phyloP scores from a whole-genome alignment of 2,113 vertebrate genomes.

The Myanophis thanlyinensis region DNA sequence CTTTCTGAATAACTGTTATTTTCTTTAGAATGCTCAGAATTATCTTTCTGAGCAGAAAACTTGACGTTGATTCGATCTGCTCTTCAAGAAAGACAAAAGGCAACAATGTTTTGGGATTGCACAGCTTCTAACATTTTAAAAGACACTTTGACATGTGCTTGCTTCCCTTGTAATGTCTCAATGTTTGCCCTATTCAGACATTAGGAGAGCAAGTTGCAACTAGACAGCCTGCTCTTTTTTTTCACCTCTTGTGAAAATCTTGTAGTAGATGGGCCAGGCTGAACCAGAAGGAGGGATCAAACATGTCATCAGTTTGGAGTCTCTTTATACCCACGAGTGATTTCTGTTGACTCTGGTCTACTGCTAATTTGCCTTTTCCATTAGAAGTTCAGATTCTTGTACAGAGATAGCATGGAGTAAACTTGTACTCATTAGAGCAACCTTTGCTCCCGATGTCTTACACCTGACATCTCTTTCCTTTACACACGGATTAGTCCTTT shows the following conservation, averaged over 20 bases:
- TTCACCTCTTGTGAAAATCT: background rate
- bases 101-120: background rate
- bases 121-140: background rate
- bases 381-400: background rate
- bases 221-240: background rate
- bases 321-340: too few species aligned
- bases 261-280: too few species aligned
- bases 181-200: background rate
- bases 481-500: background rate
- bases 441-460: background rate
- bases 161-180: background rate
- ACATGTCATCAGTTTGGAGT: too few species aligned
- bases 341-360: too few species aligned
- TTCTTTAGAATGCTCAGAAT: background rate
- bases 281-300: too few species aligned
- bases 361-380: too few species aligned
- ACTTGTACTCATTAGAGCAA: background rate
- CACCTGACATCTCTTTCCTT: background rate
- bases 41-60: background rate
- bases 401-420: background rate
- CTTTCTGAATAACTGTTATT: background rate
- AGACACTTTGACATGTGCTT: background rate
- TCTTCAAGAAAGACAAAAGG: background rate
- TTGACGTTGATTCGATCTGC: background rate
- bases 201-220: background rate